Percentiles rank a stretch among this genome's conserved stretches.
Conservation (phyloP, 2,113 vertebrate species). For the Narcine bancroftii region DNA sequence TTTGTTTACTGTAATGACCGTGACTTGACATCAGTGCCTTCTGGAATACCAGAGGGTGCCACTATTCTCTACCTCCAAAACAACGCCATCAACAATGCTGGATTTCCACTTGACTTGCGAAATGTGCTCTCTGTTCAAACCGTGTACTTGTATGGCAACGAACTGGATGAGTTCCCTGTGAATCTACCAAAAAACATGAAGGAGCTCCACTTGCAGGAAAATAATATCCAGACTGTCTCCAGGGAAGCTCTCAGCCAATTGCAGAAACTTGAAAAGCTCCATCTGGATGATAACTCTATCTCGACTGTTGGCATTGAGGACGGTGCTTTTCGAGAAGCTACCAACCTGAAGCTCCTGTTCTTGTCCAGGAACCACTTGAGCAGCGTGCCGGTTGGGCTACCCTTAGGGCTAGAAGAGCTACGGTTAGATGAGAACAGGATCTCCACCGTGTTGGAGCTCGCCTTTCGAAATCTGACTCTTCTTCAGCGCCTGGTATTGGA, state of each 20-base stretch:
- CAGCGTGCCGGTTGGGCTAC: slow-evolving; percentile 89
- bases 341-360: slow-evolving; percentile 90
- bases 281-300: slow-evolving; percentile 94
- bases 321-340: slow-evolving; percentile 84
- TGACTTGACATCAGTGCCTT: slow-evolving; percentile 97
- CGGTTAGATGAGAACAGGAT: slow-evolving; percentile 92
- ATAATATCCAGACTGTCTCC: slow-evolving; percentile 98
- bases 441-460: slow-evolving; percentile 81
- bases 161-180: slow-evolving; percentile 92
- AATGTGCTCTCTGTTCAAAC: slow-evolving; percentile 83
- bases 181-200: slow-evolving; percentile 89
- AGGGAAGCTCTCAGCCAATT: slow-evolving; percentile 83
- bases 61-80: slow-evolving; percentile 94
- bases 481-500: slow-evolving; percentile 87
- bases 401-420: slow-evolving; percentile 79
- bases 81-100: slow-evolving; percentile 99
- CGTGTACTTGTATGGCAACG: slow-evolving; percentile 90
- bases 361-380: slow-evolving; percentile 95
- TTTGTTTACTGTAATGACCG: slow-evolving; percentile 98
- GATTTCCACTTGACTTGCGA: slow-evolving; percentile 89
- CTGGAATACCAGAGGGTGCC: slow-evolving; percentile 89
- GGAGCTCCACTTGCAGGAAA: slow-evolving; percentile 91
- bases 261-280: slow-evolving; percentile 80
- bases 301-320: slow-evolving; percentile 95
- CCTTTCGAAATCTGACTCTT: slow-evolving; percentile 86